A percentile compares a stretch with the other conserved stretches of the same genome.
Conservation (phyloP, 1,140 invertebrate species). For the Drosophila athabasca region DNA sequence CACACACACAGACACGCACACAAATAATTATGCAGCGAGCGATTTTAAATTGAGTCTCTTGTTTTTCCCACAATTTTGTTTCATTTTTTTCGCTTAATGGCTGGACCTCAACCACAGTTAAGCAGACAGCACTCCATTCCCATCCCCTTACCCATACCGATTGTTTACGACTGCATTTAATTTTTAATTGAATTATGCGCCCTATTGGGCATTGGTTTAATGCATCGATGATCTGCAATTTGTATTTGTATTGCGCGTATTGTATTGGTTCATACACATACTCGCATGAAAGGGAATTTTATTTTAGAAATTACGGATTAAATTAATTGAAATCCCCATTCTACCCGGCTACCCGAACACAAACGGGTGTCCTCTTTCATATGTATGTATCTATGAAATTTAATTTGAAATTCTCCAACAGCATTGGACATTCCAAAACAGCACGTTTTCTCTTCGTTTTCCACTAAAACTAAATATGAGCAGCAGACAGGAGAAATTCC, state of each 20-base stretch:
- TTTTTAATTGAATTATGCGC: slow-evolving; percentile 68
- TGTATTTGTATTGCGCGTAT: slow-evolving; percentile 15
- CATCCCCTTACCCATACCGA: slow-evolving; percentile 9
- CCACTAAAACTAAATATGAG: too few relatives aligned
- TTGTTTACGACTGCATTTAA: slow-evolving; percentile 54
- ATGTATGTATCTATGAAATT: too few relatives aligned
- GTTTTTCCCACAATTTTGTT: slow-evolving; percentile 21
- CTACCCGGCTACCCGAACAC: too few relatives aligned
- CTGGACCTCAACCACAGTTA: slow-evolving; percentile 16
- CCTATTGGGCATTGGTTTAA: slow-evolving; percentile 43
- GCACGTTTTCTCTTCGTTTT: too few relatives aligned
- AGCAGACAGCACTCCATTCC: slow-evolving; percentile 18
- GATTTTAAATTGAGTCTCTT: slow-evolving; percentile 56
- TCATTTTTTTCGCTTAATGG: slow-evolving; percentile 9
- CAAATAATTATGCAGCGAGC: slow-evolving; percentile 47
- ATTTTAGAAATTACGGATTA: too few relatives aligned
- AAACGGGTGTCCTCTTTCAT: too few relatives aligned
- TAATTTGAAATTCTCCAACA: too few relatives aligned
- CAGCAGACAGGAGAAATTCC: slow-evolving; percentile 23
- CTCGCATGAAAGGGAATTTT: too few relatives aligned
- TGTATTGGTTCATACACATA: too few relatives aligned
- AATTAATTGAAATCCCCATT: too few relatives aligned
- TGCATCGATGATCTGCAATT: slow-evolving; percentile 40
- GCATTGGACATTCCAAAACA: too few relatives aligned
- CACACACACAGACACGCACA: background rate